Base-by-base conservation (phyloP, 1,140 invertebrate species). In the Drosophila pachea region DNA sequence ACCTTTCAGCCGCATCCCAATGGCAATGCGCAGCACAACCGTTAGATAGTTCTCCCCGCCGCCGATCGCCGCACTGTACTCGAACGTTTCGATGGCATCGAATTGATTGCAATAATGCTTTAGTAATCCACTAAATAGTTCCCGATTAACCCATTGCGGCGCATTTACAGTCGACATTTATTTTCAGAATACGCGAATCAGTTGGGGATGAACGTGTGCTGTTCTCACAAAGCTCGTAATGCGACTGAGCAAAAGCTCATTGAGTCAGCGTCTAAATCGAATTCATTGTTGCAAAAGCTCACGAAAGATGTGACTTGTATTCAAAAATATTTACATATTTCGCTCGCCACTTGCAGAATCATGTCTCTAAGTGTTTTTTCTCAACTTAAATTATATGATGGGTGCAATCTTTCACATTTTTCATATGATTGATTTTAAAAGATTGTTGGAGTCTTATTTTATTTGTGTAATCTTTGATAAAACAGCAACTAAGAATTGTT, bases 101-200 rank as follows among this genome's bases (percentile, higher is more conserved):
- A 91, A 88, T 38, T 88, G 59, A 33, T 79, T 73, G n/a, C 74
- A 70, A 40, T 53, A 53, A 4, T 88, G 59, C 36, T 87, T 82
- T 4, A 92, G 61, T 43, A 90, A 58, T 55, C 86, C 88, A 59
- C 89, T 69, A 4, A 90, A 71, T 14, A 91, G 90, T 47, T 90
- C 71, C 42, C 74, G 50, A 68, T 90, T 89, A 40, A 92, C 64
- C 91, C 91, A 91, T 22, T 76, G 29, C 52, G 89, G 89, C 9
- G 52, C 43, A 7, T 40, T 47, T 29, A 14, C 16, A 0, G 55
- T 29, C 22, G 68, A 33, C 77, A 79, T 79, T 40, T 35, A 29
- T 49, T 64, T 14, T 32, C 35, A 8, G n/a, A 40, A 49, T 60
- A 22, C 16, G n/a, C 16, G 54, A n/a, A 6, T 49, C 50, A 4